These are phyloP conservation scores for Genyomyrus donnyi DNA, from an alignment of 2,113 vertebrate species.

Conservation along the genomic window DNA sequence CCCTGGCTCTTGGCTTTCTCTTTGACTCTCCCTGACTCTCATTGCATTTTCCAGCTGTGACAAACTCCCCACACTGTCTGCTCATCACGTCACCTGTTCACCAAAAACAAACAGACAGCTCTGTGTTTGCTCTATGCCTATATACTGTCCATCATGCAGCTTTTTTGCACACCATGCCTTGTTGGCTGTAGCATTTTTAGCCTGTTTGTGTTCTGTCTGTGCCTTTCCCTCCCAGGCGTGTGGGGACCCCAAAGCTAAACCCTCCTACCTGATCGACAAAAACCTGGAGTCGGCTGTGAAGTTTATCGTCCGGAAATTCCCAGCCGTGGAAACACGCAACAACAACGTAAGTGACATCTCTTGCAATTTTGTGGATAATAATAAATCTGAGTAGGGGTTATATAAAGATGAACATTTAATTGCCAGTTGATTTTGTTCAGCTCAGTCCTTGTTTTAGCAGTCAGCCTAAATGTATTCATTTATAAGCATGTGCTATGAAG, in stretches of 20 bases:
- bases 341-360: slow-evolving; percentile 82
- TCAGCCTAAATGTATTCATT: not conserved
- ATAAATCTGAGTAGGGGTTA: not conserved
- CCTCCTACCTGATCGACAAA: slow-evolving; percentile 96
- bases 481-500: not conserved
- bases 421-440: not conserved
- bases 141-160: not conserved
- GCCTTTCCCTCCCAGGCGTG: slow-evolving; percentile 71
- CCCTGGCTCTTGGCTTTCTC: not conserved
- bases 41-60: slow-evolving; percentile 72
- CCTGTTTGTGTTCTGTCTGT: slow-evolving; percentile 57
- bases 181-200: slow-evolving; percentile 32
- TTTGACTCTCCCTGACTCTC: slow-evolving; percentile 49
- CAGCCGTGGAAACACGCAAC: slow-evolving; percentile 93
- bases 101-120: slow-evolving; percentile 39
- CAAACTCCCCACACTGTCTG: slow-evolving; percentile 62
- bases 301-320: slow-evolving; percentile 97
- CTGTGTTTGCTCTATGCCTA: slow-evolving; percentile 13
- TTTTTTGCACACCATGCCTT: not conserved
- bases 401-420: not conserved
- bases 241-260: slow-evolving; percentile 96
- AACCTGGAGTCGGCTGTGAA: slow-evolving; percentile 97
- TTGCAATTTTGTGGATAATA: not conserved
- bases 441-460: not conserved
- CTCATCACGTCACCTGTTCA: slow-evolving; percentile 74